Evolutionary conservation across 2,797 vertebrate genomes (phyloP).

Genomic region (Helarctos malayanus): DNA sequence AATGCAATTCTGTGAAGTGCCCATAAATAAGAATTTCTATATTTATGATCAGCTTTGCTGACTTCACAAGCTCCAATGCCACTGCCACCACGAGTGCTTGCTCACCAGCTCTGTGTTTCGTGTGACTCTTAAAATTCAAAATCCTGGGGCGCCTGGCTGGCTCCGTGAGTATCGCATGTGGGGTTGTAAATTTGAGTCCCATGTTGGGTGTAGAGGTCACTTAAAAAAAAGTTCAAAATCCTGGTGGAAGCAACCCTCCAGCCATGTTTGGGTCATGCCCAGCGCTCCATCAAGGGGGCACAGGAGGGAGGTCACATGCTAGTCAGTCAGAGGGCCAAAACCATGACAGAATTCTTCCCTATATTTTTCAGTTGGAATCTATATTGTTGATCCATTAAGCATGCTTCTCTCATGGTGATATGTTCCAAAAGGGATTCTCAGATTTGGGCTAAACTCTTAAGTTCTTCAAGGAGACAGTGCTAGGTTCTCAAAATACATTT

Average conservation of each 20-base stretch:
- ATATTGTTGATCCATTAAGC: background rate
- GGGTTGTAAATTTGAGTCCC: background rate
- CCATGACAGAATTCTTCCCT: background rate
- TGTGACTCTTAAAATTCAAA: conserved; percentile 11
- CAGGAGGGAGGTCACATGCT: background rate
- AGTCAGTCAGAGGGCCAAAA: background rate
- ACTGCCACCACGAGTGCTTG: background rate
- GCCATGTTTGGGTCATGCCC: background rate
- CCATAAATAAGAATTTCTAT: background rate
- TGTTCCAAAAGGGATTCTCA: background rate
- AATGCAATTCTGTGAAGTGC: background rate
- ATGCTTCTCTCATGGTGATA: background rate
- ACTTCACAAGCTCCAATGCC: background rate
- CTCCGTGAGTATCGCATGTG: background rate
- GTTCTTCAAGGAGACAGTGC: conserved; percentile 1
- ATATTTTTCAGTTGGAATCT: background rate
- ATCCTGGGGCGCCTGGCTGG: background rate
- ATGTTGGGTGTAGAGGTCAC: background rate
- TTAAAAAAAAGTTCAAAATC: background rate
- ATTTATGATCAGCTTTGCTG: background rate
- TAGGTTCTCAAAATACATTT: background rate
- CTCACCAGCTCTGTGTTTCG: background rate
- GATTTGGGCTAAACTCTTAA: background rate
- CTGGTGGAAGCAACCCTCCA: background rate
- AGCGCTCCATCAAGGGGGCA: background rate